Percentiles rank a stretch among this genome's conserved stretches.
Evolutionary conservation across 30 jellyfish, hydroid and myxozoan genomes (phyloP).

Genomic region (Aurelia sp.): DNA sequence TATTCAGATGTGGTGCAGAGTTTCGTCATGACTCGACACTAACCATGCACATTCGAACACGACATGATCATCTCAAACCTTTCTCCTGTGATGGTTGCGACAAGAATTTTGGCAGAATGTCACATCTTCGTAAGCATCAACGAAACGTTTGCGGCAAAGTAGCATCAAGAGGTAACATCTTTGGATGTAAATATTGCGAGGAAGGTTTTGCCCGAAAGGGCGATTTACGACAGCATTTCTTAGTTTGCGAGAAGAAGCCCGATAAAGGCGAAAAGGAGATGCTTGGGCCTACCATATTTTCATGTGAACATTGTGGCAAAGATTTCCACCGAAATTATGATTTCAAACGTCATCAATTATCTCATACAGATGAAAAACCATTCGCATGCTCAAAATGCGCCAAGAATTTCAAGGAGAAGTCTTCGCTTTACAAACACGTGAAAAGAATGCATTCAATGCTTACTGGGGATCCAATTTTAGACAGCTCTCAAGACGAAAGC

Average conservation of each 20-base stretch:
- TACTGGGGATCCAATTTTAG: slow-evolving; percentile 62
- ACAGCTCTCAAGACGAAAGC: slow-evolving; percentile 80
- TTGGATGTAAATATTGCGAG: slow-evolving; percentile 91
- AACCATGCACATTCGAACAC: slow-evolving; percentile 99
- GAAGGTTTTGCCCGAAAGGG: slow-evolving; percentile 78
- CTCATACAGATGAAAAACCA: slow-evolving; percentile 98
- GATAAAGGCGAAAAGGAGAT: slow-evolving; percentile 82
- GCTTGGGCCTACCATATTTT: slow-evolving; percentile 67
- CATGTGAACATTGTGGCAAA: slow-evolving; percentile 94
- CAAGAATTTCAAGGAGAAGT: slow-evolving; percentile 92
- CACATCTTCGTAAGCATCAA: slow-evolving; percentile 99
- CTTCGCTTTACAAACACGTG: slow-evolving; percentile 92
- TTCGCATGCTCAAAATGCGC: slow-evolving; percentile 90
- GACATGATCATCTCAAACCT: slow-evolving; percentile 98
- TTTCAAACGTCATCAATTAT: slow-evolving; percentile 93
- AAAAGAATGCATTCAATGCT: slow-evolving; percentile 89
- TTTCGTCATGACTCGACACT: slow-evolving; percentile 98
- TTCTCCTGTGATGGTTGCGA: slow-evolving; percentile 98
- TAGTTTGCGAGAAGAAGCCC: slow-evolving; percentile 92
- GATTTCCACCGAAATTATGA: slow-evolving; percentile 90
- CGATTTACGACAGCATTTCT: slow-evolving; percentile 85
- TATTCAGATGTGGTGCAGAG: slow-evolving; percentile 90
- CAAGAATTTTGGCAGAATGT: slow-evolving; percentile 97
- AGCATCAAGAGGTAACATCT: slow-evolving; percentile 64
- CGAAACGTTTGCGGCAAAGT: slow-evolving; percentile 97